phyloP scores from a whole-genome alignment of 2,888 invertebrate species.

The Biston stratarius region DNA sequence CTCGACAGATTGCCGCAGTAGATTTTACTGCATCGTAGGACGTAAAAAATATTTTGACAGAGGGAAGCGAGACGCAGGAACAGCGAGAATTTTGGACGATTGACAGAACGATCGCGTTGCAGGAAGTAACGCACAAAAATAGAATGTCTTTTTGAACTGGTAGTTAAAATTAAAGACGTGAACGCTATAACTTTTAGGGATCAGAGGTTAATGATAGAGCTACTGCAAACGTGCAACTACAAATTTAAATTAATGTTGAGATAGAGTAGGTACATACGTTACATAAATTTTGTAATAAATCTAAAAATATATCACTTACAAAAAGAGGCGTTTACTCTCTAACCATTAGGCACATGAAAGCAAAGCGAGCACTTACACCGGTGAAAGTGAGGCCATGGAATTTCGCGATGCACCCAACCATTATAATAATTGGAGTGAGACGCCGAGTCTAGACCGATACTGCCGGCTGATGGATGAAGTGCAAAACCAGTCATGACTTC shows the following conservation, averaged over 20 bases:
- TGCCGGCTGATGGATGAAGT: constrained; percentile 41
- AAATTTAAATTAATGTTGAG: constrained; percentile 1
- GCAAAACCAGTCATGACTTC: constrained; percentile 26
- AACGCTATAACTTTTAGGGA: constrained; percentile 31
- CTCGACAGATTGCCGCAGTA: neutral
- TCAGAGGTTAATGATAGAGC: constrained; percentile 27
- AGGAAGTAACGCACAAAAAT: constrained; percentile 60
- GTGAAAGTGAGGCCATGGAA: constrained; percentile 77
- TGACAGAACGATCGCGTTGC: constrained; percentile 58
- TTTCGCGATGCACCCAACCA: constrained; percentile 70
- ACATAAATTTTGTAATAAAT: neutral
- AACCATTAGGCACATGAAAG: constrained; percentile 68
- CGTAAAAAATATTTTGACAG: constrained; percentile 49
- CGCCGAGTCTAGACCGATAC: constrained; percentile 54
- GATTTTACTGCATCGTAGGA: constrained; percentile 9
- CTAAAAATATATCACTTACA: constrained; percentile 13
- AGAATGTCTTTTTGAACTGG: constrained; percentile 42
- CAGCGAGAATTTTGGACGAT: constrained; percentile 60
- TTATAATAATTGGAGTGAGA: constrained; percentile 77
- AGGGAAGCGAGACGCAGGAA: constrained; percentile 51
- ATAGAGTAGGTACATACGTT: constrained; percentile 16
- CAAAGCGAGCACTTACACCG: constrained; percentile 62
- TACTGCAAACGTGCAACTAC: neutral
- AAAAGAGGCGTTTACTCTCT: constrained; percentile 47
- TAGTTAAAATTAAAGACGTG: constrained; percentile 50